Evolutionary conservation across 2,888 invertebrate genomes (phyloP), one percentile per base, ranked within the genome.

Genomic region (Dynastes maya): DNA sequence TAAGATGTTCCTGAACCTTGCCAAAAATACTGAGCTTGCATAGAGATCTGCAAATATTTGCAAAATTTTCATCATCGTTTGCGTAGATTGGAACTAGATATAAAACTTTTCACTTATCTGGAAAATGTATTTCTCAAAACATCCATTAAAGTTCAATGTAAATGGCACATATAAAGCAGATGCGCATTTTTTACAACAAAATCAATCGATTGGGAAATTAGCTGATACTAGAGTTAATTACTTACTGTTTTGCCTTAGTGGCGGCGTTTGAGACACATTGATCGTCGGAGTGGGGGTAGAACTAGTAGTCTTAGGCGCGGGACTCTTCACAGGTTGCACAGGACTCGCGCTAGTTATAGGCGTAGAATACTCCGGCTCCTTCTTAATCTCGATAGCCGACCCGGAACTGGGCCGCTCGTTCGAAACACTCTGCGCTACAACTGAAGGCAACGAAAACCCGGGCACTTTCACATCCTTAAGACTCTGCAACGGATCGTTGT

Each of bases 381-480:
- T 94, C 86, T 95, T 95, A 80, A 95, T 94, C 64, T 94, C 94
- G 83, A 94, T 89, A 82, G 92, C 91, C 22, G 94, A 93, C 6
- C 94, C 94, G 49, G 90, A 89, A 82, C 90, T 88, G 81, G 89
- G 91, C 45, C 89, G 85, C 4, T 86, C 88, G 88, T 82, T 91
- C 40, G 70, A 70, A 16, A 74, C 75, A 22, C 64, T 65, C 64
- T 79, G 79, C 53, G 77, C 77, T 13, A 83, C 82, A 8, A 82
- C 80, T 45, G 85, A 82, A 8, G 86, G 84, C 51, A 92, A 90
- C 79, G 93, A 92, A 85, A 92, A 93, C 51, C 94, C 94, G 55
- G 94, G 94, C 8, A 95, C 94, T 90, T 95, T 95, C 0, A 95
- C 95, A 87, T 95, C 95, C 86, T 95, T 94, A 8, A 95, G 89